Base-by-base conservation (phyloP, 2,797 vertebrate genomes). In the Phoxinus dragarum region DNA sequence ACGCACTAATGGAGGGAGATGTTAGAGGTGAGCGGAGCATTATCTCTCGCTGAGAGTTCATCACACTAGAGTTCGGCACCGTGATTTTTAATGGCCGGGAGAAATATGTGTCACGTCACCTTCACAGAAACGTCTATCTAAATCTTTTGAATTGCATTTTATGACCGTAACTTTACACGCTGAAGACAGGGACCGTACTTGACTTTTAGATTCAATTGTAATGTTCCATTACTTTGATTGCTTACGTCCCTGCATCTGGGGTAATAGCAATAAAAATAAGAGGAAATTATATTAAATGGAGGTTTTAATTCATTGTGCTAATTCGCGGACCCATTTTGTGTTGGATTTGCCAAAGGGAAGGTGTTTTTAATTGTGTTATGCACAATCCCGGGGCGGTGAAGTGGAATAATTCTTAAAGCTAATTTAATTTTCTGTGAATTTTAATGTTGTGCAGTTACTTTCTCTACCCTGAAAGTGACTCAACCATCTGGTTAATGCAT, bases 211-310 rank as follows among this genome's bases (percentile, higher is more conserved):
- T 92, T 84, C 91, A 88, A 87, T 91, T 27, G 87, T 91, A 93
- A 93, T 91, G 92, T 94, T 93, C 94, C 93, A 95, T 94, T 95
- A 94, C 92, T 92, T 93, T 93, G 93, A 95, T 95, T 93, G 92
- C 93, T 92, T 91, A 88, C 90, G 89, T 90, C 79, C 84, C 52
- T 38, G 85, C 88, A 82, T 89, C 89, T 88, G 89, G 84, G 82
- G 89, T 88, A 88, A 93, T 91, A 90, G 91, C 93, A 92, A 93
- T 90, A 92, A 93, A 86, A 73, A 66, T 47, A 91, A 86, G 79
- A 87, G 84, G 90, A 93, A 93, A 92, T 90, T 85, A 88, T 90
- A 93, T 93, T 89, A 93, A 94, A 93, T 86, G 61, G 74, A 86
- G 80, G 82, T 92, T 93, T 94, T 93, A 90, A 93, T 91, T 91